These are phyloP conservation scores for Brenthis hecate DNA, from an alignment of 2,888 invertebrate species.

Conservation along the genomic window DNA sequence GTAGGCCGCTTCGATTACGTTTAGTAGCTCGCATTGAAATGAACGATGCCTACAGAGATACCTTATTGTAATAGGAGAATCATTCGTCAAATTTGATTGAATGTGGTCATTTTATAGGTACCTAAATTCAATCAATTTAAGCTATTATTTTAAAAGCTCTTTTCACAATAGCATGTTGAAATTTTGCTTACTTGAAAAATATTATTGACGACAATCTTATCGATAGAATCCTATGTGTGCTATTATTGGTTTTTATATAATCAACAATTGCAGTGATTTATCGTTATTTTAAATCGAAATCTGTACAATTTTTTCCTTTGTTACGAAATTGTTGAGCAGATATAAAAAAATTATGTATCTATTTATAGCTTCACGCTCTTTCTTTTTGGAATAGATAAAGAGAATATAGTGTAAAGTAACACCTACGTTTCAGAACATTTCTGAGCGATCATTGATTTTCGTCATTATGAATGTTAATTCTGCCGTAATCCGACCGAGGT, in stretches of 20 bases:
- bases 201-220: neutral
- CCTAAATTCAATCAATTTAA: constrained; percentile 13
- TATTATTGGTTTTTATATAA: constrained; percentile 4
- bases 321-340: too few species aligned
- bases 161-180: neutral
- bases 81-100: constrained; percentile 44
- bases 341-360: too few species aligned
- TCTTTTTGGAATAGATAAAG: too few species aligned
- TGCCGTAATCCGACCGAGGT: too few species aligned
- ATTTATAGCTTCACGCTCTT: too few species aligned
- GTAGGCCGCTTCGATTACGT: constrained; percentile 48
- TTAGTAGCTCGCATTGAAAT: constrained; percentile 38
- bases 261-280: neutral
- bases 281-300: too few species aligned
- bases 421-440: too few species aligned
- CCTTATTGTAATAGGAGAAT: constrained; percentile 38
- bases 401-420: too few species aligned
- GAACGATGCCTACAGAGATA: constrained; percentile 41
- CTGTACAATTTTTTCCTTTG: too few species aligned
- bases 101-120: constrained; percentile 22
- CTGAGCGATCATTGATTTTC: too few species aligned
- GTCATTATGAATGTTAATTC: too few species aligned
- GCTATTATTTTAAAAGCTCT: neutral
- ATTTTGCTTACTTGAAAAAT: neutral
- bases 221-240: neutral